A percentile compares a stretch with the other conserved stretches of the same genome.
Evolutionary conservation across 2,888 invertebrate genomes (phyloP).

Genomic region (Andrena haemorrhoa): DNA sequence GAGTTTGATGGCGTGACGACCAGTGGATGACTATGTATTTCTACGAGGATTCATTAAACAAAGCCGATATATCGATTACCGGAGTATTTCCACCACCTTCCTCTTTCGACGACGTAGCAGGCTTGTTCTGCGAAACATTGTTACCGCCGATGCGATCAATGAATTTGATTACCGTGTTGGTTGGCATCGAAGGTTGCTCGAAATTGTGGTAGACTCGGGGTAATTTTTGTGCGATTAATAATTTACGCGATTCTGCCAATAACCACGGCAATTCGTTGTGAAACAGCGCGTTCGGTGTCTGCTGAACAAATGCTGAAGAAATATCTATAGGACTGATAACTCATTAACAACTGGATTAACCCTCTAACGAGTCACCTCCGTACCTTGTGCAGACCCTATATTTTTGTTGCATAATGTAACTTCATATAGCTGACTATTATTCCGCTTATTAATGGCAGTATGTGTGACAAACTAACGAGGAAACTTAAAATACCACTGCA

Average conservation of each 20-base stretch:
- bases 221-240: slow-evolving; percentile 13
- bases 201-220: background rate
- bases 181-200: slow-evolving; percentile 24
- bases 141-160: slow-evolving; percentile 52
- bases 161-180: slow-evolving; percentile 47
- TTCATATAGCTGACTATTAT: no score
- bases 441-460: no score
- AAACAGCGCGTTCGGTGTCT: no score
- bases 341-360: no score
- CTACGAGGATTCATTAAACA: slow-evolving; percentile 57
- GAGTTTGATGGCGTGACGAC: slow-evolving; percentile 55
- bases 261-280: slow-evolving; percentile 2
- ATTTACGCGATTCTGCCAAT: background rate
- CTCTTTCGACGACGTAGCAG: slow-evolving; percentile 15
- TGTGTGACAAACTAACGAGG: no score
- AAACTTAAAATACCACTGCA: no score
- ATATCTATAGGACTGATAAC: no score
- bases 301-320: no score
- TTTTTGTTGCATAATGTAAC: no score
- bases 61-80: slow-evolving; percentile 59
- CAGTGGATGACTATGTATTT: slow-evolving; percentile 57
- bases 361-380: no score
- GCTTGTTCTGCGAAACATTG: slow-evolving; percentile 40
- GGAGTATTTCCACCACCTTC: slow-evolving; percentile 25
- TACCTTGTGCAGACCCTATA: no score